A percentile compares a stretch with the other conserved stretches of the same genome.
Evolutionary conservation across 1,140 invertebrate species (phyloP).

Genomic region (Drosophila arizonae): DNA sequence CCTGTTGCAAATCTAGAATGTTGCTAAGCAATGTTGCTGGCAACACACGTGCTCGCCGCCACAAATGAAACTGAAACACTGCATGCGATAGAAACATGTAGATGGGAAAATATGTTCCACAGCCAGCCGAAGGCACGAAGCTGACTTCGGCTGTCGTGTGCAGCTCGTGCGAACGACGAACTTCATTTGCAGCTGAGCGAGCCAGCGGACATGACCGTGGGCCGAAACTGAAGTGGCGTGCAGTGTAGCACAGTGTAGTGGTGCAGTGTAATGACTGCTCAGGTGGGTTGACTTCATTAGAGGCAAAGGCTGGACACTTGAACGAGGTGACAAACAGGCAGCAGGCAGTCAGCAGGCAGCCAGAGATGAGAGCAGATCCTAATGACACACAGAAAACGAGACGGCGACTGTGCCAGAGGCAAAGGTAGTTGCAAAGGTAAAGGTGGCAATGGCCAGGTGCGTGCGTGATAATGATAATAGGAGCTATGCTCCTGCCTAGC

Average conservation of each 20-base stretch:
- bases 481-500: conserved; percentile 38
- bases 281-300: conserved; percentile 76
- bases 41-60: conserved; percentile 52
- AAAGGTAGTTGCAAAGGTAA: background rate
- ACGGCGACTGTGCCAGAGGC: conserved; percentile 2
- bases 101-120: conserved; percentile 60
- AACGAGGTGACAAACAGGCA: conserved; percentile 56
- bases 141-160: background rate
- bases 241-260: conserved; percentile 1
- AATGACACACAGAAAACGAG: conserved; percentile 56
- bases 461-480: conserved; percentile 75
- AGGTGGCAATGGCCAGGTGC: conserved; percentile 14
- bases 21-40: conserved; percentile 39
- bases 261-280: conserved; percentile 45
- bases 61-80: conserved; percentile 46
- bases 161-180: conserved; percentile 32
- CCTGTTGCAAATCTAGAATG: conserved; percentile 57
- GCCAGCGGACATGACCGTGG: conserved; percentile 32
- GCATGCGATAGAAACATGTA: conserved; percentile 26
- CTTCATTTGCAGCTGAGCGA: conserved; percentile 23
- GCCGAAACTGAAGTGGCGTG: conserved; percentile 21
- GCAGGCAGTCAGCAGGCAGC: background rate
- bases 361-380: conserved; percentile 45
- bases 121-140: conserved; percentile 19
- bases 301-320: conserved; percentile 62